phyloP scores from a whole-genome alignment of 2,113 vertebrate species.

The Coreoperca whiteheadi region DNA sequence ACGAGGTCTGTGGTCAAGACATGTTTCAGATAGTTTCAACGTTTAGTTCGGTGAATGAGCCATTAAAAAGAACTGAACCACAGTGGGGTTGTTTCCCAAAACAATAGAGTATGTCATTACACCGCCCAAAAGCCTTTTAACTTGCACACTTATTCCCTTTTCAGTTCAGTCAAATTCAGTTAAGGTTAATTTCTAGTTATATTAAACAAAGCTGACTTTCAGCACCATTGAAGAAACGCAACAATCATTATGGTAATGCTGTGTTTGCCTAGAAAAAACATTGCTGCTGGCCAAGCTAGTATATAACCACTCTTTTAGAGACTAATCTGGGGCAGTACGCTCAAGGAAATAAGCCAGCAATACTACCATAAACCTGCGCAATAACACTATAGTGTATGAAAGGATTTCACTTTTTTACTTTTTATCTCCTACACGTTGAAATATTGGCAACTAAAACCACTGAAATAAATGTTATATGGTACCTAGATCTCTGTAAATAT shows the following conservation, averaged over 20 bases:
- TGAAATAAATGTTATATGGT: neutral
- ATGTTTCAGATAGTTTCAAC: slow-evolving; percentile 20
- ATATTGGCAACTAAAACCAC: neutral
- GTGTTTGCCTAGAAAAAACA: neutral
- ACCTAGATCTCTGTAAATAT: neutral
- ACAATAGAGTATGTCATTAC: neutral
- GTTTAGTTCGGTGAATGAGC: slow-evolving; percentile 4
- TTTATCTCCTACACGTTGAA: neutral
- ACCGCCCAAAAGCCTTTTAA: neutral
- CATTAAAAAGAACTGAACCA: neutral
- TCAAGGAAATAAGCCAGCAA: neutral
- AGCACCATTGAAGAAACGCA: neutral
- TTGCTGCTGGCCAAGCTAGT: neutral
- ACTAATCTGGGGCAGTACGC: neutral
- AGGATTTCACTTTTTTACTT: neutral
- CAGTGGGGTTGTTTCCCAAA: neutral
- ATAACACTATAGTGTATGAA: neutral
- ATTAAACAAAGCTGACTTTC: neutral
- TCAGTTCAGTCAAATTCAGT: neutral
- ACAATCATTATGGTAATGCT: neutral
- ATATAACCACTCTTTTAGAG: neutral
- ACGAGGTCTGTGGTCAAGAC: slow-evolving; percentile 29
- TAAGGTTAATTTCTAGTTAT: neutral
- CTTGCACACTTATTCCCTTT: neutral
- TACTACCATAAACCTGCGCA: neutral